Conservation (phyloP, 2,888 invertebrate genomes). For the Dicycla oo region DNA sequence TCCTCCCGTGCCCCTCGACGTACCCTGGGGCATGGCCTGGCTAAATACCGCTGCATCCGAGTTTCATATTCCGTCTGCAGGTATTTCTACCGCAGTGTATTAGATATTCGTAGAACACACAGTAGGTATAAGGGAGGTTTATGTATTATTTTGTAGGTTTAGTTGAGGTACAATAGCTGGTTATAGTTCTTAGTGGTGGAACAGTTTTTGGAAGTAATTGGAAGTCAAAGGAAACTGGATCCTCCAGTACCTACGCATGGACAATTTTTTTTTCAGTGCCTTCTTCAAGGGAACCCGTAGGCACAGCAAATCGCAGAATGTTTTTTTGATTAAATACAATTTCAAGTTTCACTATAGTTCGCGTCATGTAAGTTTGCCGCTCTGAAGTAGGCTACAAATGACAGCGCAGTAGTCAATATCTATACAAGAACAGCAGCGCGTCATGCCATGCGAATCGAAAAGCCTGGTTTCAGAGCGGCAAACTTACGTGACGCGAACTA, state of each 20-base stretch:
- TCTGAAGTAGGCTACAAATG: too few relatives aligned
- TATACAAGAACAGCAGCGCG: too few relatives aligned
- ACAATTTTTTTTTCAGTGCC: not conserved
- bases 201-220: not conserved
- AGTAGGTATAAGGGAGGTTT: not conserved
- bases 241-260: too few relatives aligned
- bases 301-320: not conserved
- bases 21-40: conserved; percentile 42
- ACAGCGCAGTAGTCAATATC: too few relatives aligned
- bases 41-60: conserved; percentile 62
- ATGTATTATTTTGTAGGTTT: conserved; percentile 10
- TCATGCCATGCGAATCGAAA: too few relatives aligned
- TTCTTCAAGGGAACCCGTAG: too few relatives aligned
- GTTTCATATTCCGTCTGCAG: conserved; percentile 61
- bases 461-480: too few relatives aligned
- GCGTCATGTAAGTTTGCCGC: too few relatives aligned
- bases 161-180: not conserved
- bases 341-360: not conserved
- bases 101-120: conserved; percentile 49
- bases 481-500: too few relatives aligned
- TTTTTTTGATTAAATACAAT: not conserved
- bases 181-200: not conserved
- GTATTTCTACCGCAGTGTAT: conserved; percentile 54
- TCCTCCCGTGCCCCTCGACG: conserved; percentile 56
- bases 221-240: not conserved